A percentile compares a stretch with the other conserved stretches of the same genome.
These are phyloP conservation scores for Horisme vitalbata DNA, from an alignment of 2,888 invertebrate species.

Conservation along the genomic window DNA sequence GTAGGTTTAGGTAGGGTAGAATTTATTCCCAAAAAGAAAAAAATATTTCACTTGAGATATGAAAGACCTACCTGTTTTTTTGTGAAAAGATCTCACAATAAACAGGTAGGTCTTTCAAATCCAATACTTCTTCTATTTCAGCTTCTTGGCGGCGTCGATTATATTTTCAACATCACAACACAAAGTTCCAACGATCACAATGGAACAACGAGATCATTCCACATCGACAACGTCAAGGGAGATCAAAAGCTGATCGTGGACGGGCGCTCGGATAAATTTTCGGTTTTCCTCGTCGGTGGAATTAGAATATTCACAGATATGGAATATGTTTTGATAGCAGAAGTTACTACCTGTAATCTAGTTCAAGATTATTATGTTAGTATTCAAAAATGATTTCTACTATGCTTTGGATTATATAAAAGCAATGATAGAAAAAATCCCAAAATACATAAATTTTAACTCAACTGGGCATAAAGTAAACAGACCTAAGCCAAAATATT, in stretches of 20 bases:
- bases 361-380: constrained; percentile 64
- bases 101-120: not conserved
- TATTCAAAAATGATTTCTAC: no score
- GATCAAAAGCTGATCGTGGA: constrained; percentile 49
- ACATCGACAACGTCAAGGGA: constrained; percentile 55
- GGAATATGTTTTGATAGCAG: constrained; percentile 50
- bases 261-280: constrained; percentile 52
- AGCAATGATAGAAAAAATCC: no score
- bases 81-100: no score
- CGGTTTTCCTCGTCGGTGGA: constrained; percentile 53
- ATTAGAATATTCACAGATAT: constrained; percentile 49
- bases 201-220: constrained; percentile 42
- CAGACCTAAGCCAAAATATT: not conserved
- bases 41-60: no score
- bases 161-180: constrained; percentile 58
- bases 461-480: no score
- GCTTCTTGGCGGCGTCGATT: constrained; percentile 56
- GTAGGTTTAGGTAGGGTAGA: no score
- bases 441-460: no score
- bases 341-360: constrained; percentile 54
- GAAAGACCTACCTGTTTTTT: no score
- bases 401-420: no score
- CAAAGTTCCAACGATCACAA: constrained; percentile 22
- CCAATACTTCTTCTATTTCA: constrained; percentile 31
- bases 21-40: no score